These are phyloP conservation scores for Colletes gigas DNA, from an alignment of 1,140 invertebrate genomes.

Conservation along the genomic window DNA sequence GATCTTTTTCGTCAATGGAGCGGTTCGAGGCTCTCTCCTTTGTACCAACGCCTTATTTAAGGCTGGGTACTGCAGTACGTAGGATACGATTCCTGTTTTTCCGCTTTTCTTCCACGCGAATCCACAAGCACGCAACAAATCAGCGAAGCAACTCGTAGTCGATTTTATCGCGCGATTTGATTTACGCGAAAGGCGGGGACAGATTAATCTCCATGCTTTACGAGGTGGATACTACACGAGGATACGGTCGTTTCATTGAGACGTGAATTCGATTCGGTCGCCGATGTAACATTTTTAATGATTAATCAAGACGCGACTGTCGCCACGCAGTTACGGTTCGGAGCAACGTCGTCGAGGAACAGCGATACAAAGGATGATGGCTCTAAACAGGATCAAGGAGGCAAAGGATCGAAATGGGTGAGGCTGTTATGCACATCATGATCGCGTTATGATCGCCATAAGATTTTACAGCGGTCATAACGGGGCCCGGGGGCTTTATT, in stretches of 20 bases:
- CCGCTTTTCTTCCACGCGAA: too few relatives aligned
- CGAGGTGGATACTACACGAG: neutral
- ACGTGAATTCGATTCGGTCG: conserved; percentile 23
- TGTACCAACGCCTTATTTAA: too few relatives aligned
- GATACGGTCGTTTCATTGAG: neutral
- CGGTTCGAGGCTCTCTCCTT: too few relatives aligned
- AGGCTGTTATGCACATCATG: conserved; percentile 67
- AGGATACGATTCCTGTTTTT: too few relatives aligned
- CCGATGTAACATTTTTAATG: conserved; percentile 16
- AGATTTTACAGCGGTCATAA: conserved; percentile 75
- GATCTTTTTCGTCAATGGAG: too few relatives aligned
- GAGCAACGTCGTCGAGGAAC: conserved; percentile 20
- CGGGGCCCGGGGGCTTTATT: conserved; percentile 62
- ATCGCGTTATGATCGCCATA: conserved; percentile 75
- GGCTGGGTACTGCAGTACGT: too few relatives aligned
- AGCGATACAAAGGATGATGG: conserved; percentile 10
- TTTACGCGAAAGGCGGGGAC: neutral
- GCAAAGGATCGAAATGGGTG: conserved; percentile 42
- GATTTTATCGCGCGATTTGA: neutral
- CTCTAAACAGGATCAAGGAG: conserved; percentile 24
- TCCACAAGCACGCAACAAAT: neutral
- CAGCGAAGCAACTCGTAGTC: neutral
- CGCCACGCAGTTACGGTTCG: neutral
- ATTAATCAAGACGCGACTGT: conserved; percentile 43
- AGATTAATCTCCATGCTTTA: conserved; percentile 6